Base-by-base conservation (phyloP, 2,888 invertebrate species). In the Allophyes oxyacanthae region DNA sequence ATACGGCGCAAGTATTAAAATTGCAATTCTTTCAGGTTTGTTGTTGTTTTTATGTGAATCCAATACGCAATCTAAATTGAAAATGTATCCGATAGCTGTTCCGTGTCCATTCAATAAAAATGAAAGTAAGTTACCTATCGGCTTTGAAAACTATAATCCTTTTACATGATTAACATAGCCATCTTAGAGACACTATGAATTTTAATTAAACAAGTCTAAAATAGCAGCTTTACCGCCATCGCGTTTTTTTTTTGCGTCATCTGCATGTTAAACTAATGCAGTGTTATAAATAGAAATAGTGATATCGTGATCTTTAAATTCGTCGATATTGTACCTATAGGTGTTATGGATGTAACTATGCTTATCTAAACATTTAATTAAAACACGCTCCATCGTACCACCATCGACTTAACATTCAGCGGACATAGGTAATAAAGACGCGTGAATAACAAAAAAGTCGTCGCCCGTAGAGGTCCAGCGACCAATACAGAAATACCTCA, bases 361-460 rank as follows among this genome's bases (percentile, higher is more conserved):
- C 7, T 40, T 20, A 26, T 11, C 38, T 25, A 13, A 30, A 38
- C 9, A 38, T 14, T 26, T 10, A 20, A 3, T 20, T 20, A 3
- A 20, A 20, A 20, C 6, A 9, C 14, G 10, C 28, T 59, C 68
- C 45, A 41, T 33, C 52, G 52, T 25, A 45, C 45, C 52, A 32
- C 14, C 32, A 38, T 15, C 53, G 28, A 66, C 75, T 81, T 81
- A 82, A 68, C 62, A 83, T 83, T 82, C 81, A 79, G 52, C 55
- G 28, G 55, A 61, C 81, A 76, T 73, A 72, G 64, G 70, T 76
- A 78, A 82, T 79, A 82, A 81, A 79, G 72, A 71, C 56, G 52
- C 61, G 68, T 79, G 79, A 79, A 80, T 81, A 82, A 78, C 70
- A 80, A 82, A 72, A 80, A 79, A 66, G 60, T 59, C 50, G 51